Evolutionary conservation across 2,888 invertebrate genomes (phyloP).

Genomic region (Athrips mouffetella): DNA sequence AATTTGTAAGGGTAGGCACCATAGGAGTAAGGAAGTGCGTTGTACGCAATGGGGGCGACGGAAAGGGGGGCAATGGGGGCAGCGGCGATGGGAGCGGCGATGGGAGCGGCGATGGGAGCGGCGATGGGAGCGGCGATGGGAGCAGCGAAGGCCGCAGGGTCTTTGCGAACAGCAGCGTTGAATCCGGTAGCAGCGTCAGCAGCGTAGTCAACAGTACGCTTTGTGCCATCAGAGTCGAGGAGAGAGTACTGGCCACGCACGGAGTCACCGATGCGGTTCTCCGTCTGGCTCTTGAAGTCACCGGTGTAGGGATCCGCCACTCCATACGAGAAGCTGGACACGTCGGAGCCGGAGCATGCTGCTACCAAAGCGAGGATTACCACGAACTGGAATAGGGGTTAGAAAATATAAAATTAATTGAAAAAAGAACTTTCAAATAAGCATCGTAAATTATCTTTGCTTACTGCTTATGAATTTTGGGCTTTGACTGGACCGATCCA

Average conservation of each 20-base stretch:
- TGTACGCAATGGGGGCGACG: constrained; percentile 20
- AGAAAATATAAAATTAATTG: not conserved
- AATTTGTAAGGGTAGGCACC: constrained; percentile 13
- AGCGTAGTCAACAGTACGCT: constrained; percentile 74
- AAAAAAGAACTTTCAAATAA: not conserved
- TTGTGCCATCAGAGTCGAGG: constrained; percentile 70
- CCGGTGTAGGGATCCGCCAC: constrained; percentile 73
- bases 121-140: constrained; percentile 24
- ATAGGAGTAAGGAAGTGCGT: constrained; percentile 8
- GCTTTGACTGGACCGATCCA: not conserved
- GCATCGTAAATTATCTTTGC: not conserved
- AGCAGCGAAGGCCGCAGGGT: constrained; percentile 48
- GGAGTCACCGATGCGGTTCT: constrained; percentile 34
- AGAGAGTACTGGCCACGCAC: constrained; percentile 61
- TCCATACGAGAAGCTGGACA: constrained; percentile 68
- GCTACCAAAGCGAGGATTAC: constrained; percentile 46
- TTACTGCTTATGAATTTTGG: not conserved
- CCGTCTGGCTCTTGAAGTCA: constrained; percentile 70
- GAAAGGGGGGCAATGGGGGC: constrained; percentile 20
- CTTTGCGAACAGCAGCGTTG: constrained; percentile 75
- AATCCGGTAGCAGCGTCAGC: constrained; percentile 71
- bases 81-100: constrained; percentile 18
- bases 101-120: constrained; percentile 23
- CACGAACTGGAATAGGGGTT: constrained; percentile 48
- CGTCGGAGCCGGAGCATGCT: constrained; percentile 40